Percentiles rank a stretch among this genome's conserved stretches.
Evolutionary conservation across 2,113 vertebrate species (phyloP).

Genomic region (Paratilapia polleni): DNA sequence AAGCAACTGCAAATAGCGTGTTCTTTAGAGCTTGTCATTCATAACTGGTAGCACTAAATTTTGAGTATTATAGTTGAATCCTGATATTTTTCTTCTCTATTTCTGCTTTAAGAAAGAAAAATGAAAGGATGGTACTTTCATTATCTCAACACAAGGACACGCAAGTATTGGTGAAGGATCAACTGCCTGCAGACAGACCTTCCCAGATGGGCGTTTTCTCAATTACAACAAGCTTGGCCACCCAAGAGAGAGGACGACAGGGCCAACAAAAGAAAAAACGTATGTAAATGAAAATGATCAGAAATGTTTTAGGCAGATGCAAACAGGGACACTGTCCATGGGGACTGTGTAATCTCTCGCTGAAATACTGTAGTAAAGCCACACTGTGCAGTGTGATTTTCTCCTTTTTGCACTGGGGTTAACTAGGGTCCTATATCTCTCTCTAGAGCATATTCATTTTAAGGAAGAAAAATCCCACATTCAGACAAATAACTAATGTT

Average conservation of each 20-base stretch:
- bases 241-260: neutral
- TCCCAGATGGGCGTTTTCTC: conserved; percentile 59
- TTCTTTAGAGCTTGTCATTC: neutral
- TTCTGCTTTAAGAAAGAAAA: neutral
- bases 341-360: conserved; percentile 47
- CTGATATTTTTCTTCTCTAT: neutral
- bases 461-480: conserved; percentile 50
- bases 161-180: conserved; percentile 36
- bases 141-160: conserved; percentile 50
- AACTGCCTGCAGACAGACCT: conserved; percentile 42
- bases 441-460: conserved; percentile 36
- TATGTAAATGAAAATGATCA: neutral
- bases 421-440: conserved; percentile 44
- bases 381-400: conserved; percentile 24
- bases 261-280: neutral
- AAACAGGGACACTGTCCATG: conserved; percentile 28
- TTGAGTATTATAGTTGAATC: neutral
- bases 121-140: neutral
- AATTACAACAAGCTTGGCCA: conserved; percentile 60
- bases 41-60: neutral
- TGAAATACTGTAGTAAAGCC: conserved; percentile 31
- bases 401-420: conserved; percentile 31
- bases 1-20: neutral
- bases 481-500: conserved; percentile 59
- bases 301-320: conserved; percentile 25